Base-by-base conservation (phyloP, 1,140 invertebrate genomes). In the Lethrus apterus region DNA sequence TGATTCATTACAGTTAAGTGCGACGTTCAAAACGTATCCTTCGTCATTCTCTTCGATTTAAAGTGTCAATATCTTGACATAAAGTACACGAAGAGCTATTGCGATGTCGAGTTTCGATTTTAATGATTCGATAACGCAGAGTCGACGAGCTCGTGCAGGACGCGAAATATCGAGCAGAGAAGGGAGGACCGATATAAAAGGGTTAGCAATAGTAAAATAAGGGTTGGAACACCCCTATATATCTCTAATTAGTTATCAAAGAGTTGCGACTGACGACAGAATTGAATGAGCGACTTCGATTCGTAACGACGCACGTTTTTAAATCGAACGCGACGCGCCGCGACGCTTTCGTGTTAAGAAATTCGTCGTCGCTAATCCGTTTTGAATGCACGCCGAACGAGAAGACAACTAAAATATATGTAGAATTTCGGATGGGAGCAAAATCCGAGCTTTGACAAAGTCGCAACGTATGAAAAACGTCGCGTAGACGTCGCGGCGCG, bases 201-300 rank as follows among this genome's bases (percentile, higher is more conserved):
- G 60, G 60, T 62, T 60, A 53, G 56, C 56, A 62, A 56, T 59
- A 57, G 60, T 55, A 56, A 57, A 62, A 60, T 60, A 51, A 59
- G 58, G 57, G 59, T 57, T 52, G 51, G 42, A 51, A 15, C 50
- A 49, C 52, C 58, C 56, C 52, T 52, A 56, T n/a, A 54, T 47
- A 52, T 52, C 53, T 54, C 60, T 62, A 62, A 62, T 62, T 62
- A 62, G 58, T 59, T 60, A 62, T 62, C 60, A 62, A 62, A 62
- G 60, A 60, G 53, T 54, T 54, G 35, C 44, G 52, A 47, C 52
- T 51, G 48, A 57, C 60, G 60, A 62, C 60, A 59, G 60, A 62
- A 62, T 62, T 62, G 49, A 42, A 15, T 30, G 15, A 11, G 3
- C 11, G 5, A 10, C 13, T 10, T 7, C 8, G 7, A 5, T 13